Evolutionary conservation across 2,113 vertebrate species (phyloP), one percentile per base, ranked within the genome.

Genomic region (Gymnorhina tibicen): DNA sequence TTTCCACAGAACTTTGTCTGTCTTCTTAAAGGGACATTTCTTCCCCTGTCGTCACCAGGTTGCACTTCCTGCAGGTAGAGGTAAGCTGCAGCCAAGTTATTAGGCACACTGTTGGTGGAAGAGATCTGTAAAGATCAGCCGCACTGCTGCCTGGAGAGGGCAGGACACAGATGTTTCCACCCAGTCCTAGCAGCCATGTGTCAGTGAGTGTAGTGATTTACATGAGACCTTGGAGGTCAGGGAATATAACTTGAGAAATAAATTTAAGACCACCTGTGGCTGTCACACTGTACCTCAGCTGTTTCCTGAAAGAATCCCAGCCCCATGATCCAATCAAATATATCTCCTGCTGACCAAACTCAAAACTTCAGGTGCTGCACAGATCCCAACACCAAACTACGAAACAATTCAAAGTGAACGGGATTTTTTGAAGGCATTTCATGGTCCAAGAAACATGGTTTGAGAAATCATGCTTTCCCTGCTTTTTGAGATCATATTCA

Each of bases 241-340:
- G 42, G 47, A 82, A 60, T 68, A 33, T 4, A 76, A 49, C 46
- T 13, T 30, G 19, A 89, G 44, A 66, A 70, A 58, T 58, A 35
- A 63, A 49, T 64, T 39, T 37, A 41, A 49, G 39, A 13, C 8
- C 9, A 14, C 16, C 13, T 0, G 0, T 80, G 23, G 11, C 33
- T 69, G 18, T 73, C 37, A 62, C 18, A 1, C 46, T 68, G 23
- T 55, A 30, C 63, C 14, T 83, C 55, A 59, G 7, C 21, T 4
- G 0, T 58, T 63, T 44, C 32, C 46, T 37, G 35, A 41, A 76
- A 44, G 53, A 68, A 46, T 60, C n/a, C n/a, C 37, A 62, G 55
- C 32, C 32, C 22, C 0, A 0, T 46, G 63, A 66, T 76, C 39
- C 1, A 0, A 41, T 72, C 0, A 2, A 60, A 64, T 11, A 1